Base-by-base conservation (phyloP, 2,888 invertebrate species). In the Cephus sareptanus region DNA sequence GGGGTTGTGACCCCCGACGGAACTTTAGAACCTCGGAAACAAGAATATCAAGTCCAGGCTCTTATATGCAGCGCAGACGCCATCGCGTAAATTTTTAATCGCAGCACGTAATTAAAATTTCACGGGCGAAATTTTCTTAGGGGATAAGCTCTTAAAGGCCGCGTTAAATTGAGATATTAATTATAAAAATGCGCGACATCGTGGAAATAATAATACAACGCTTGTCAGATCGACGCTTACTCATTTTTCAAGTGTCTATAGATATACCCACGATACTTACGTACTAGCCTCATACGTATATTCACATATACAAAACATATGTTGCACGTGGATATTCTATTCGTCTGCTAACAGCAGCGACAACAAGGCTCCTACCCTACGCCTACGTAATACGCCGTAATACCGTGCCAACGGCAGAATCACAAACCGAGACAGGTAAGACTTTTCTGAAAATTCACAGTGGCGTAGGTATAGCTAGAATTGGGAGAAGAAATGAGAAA, bases 141-240 rank as follows among this genome's bases (percentile, higher is more conserved):
- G 75, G 76, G 80, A 81, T 81, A 75, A 79, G 30, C 77, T 73
- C 75, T 56, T 35, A 76, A 74, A 76, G 75, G 56, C 71, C 79
- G 78, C 73, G 73, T 69, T 73, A 76, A 83, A 78, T 83, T 82
- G 79, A 75, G 79, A 69, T 76, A 82, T 82, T 83, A 82, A 81
- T 80, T 83, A 81, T 83, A 9, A 56, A 56, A 56, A 23, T 23
- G 71, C 13, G 30, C 31, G 71, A 34, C 31, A 30, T 31, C 71
- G 30, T 34, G 30, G 11, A 71, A 56, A 56, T 56, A 23, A 56
- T 56, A 56, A 56, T 9, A 56, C 23, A 15, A 56, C 6, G 23
- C 23, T 56, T 9, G 40, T 23, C 23, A 56, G 40, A 56, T 56
- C 23, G 6, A 2, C 23, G 40, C 23, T 56, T 23, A 23, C 23